Percentiles rank a stretch among this genome's conserved stretches.
Evolutionary conservation across 1,140 invertebrate genomes (phyloP).

Genomic region (Drosophila sulfurigaster): DNA sequence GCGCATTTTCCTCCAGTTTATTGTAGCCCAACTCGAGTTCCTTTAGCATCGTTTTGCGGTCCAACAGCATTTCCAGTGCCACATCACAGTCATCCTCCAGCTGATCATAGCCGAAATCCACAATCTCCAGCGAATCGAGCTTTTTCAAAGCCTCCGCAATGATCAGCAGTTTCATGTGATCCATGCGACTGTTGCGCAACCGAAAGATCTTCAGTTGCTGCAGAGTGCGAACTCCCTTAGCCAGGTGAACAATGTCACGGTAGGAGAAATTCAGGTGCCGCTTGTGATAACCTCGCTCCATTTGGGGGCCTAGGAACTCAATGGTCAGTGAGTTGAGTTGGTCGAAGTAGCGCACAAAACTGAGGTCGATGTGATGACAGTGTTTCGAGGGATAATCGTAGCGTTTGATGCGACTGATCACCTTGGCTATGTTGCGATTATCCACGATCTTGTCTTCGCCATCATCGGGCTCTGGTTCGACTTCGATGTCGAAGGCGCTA

Average conservation of each 20-base stretch:
- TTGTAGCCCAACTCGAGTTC: conserved; percentile 68
- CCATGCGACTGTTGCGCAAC: conserved; percentile 67
- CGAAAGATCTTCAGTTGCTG: conserved; percentile 63
- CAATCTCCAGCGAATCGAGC: conserved; percentile 43
- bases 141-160: conserved; percentile 37
- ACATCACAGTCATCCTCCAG: conserved; percentile 60
- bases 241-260: conserved; percentile 58
- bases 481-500: conserved; percentile 51
- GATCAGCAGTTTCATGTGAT: conserved; percentile 54
- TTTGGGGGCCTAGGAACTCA: conserved; percentile 65
- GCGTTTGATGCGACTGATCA: conserved; percentile 26
- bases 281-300: conserved; percentile 56
- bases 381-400: conserved; percentile 61
- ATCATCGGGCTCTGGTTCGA: conserved; percentile 60
- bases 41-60: conserved; percentile 34
- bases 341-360: conserved; percentile 67
- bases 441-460: conserved; percentile 51
- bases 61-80: conserved; percentile 49
- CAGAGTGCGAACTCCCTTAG: conserved; percentile 45
- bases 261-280: conserved; percentile 67
- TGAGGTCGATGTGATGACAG: conserved; percentile 68
- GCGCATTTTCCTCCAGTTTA: conserved; percentile 8
- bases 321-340: conserved; percentile 52
- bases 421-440: conserved; percentile 54
- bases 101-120: conserved; percentile 71